Conservation (phyloP, 2,797 vertebrate genomes). For the Gambusia yucatana region DNA sequence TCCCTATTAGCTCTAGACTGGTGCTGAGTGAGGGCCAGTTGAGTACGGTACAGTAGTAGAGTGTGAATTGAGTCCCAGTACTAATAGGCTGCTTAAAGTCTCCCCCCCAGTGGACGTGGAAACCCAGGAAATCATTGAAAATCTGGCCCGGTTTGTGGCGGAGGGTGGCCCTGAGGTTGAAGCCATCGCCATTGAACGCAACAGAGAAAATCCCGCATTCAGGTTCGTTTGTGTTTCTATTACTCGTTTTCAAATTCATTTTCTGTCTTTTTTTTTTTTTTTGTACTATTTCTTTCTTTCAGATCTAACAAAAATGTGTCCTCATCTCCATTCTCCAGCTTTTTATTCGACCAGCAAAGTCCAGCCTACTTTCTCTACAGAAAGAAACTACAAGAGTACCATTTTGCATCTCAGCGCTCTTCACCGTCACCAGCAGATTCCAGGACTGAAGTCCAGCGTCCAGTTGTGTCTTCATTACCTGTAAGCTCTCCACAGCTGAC, state of each 20-base stretch:
- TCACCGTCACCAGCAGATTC: conserved; percentile 39
- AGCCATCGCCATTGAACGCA: conserved; percentile 90
- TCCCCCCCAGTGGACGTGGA: conserved; percentile 96
- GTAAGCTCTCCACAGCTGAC: conserved; percentile 15
- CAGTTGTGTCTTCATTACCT: conserved; percentile 15
- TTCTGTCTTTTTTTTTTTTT: not conserved
- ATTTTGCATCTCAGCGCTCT: conserved; percentile 64
- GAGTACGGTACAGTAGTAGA: conserved; percentile 85
- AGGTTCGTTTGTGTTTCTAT: conserved; percentile 75
- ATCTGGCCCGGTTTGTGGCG: conserved; percentile 92
- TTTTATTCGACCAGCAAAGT: conserved; percentile 91
- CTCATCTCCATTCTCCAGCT: conserved; percentile 76
- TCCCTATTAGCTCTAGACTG: conserved; percentile 88
- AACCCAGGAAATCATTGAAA: conserved; percentile 89
- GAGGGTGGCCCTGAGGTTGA: conserved; percentile 94
- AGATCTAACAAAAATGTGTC: conserved; percentile 8
- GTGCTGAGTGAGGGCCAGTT: conserved; percentile 87
- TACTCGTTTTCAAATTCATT: not conserved
- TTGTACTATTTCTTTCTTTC: not conserved
- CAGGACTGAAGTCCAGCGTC: conserved; percentile 17
- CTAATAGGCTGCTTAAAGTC: conserved; percentile 99
- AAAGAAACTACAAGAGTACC: conserved; percentile 89
- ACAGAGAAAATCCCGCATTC: conserved; percentile 89
- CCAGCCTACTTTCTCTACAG: conserved; percentile 88
- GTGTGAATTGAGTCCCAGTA: conserved; percentile 94